Evolutionary conservation across 2,888 invertebrate genomes (phyloP).

Genomic region (Orgyia antiqua): DNA sequence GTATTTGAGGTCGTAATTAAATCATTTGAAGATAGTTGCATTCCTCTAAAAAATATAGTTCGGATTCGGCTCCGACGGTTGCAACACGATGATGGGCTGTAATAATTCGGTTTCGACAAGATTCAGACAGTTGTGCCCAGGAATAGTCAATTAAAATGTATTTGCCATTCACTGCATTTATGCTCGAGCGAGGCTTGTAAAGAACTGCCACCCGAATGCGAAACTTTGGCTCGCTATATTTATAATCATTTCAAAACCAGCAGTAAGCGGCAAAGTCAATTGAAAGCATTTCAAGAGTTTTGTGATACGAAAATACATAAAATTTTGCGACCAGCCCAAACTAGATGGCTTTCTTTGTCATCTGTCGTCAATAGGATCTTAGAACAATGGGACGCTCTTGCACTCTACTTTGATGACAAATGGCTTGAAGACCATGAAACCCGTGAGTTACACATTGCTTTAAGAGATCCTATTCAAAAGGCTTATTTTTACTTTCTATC

Average conservation of each 20-base stretch:
- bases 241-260: constrained; percentile 21
- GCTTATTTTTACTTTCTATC: constrained; percentile 7
- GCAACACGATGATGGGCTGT: constrained; percentile 24
- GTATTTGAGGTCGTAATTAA: constrained; percentile 1
- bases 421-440: constrained; percentile 9
- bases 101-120: constrained; percentile 29
- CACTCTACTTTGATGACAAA: constrained; percentile 2
- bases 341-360: constrained; percentile 7
- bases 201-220: constrained; percentile 7
- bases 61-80: constrained; percentile 27
- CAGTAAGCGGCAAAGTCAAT: constrained; percentile 4
- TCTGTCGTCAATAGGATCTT: constrained; percentile 3
- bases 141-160: constrained; percentile 27
- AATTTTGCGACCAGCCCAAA: constrained; percentile 7
- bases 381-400: constrained; percentile 7
- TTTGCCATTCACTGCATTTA: constrained; percentile 34
- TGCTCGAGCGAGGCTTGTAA: constrained; percentile 23
- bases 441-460: constrained; percentile 3
- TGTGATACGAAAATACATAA: neutral
- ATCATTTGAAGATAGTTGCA: constrained; percentile 2
- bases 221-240: constrained; percentile 29
- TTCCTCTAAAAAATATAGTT: constrained; percentile 25
- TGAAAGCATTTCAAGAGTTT: neutral
- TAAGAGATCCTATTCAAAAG: constrained; percentile 10
- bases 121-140: constrained; percentile 13